Evolutionary conservation across 2,797 vertebrate species (phyloP).

Genomic region (Enteromius unitaeniatus): DNA sequence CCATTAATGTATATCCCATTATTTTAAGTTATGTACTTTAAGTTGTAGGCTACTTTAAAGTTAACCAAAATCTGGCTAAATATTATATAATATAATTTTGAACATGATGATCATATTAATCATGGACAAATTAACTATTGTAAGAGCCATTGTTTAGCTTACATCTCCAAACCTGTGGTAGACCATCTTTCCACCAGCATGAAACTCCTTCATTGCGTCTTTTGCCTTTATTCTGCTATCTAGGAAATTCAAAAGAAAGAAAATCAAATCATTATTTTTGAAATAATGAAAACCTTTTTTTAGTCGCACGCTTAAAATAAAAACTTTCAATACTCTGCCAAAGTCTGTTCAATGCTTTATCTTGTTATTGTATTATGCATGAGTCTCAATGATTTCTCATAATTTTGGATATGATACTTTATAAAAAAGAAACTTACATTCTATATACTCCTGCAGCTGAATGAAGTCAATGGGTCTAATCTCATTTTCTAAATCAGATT

Average conservation of each 20-base stretch:
- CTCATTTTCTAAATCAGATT: constrained; percentile 70
- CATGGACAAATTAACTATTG: neutral
- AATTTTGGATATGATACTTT: neutral
- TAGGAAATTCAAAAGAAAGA: constrained; percentile 58
- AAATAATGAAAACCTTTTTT: neutral
- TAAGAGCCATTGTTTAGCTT: constrained; percentile 51
- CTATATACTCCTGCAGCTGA: constrained; percentile 90
- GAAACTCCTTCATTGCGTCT: constrained; percentile 87
- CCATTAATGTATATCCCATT: too few species aligned
- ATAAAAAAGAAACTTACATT: constrained; percentile 78
- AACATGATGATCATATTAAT: neutral
- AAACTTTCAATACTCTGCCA: neutral
- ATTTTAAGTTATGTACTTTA: neutral
- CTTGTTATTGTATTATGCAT: neutral
- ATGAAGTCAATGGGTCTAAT: constrained; percentile 88
- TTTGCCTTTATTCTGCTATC: constrained; percentile 87
- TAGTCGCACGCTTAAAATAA: too few species aligned
- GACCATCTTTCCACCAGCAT: constrained; percentile 77
- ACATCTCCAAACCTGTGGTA: constrained; percentile 82
- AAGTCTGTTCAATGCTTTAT: neutral
- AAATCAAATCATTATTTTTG: neutral
- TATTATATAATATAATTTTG: neutral
- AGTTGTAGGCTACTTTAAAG: neutral
- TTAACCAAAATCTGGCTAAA: neutral
- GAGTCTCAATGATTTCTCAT: neutral